Conservation (phyloP, 2,888 invertebrate species). For the Palloptera scutellata region DNA sequence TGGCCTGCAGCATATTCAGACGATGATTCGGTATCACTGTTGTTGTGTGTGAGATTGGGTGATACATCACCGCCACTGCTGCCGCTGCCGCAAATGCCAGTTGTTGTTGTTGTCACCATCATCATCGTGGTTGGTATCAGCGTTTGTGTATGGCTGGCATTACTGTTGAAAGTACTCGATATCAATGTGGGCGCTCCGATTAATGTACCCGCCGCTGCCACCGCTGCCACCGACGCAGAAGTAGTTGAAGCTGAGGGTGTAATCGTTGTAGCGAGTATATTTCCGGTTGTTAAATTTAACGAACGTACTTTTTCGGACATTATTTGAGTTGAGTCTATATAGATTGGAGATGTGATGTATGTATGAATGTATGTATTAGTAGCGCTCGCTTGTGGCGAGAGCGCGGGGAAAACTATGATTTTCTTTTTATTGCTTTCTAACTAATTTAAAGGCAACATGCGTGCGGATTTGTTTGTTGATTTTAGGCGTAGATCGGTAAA, state of each 20-base stretch:
- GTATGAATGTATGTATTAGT: too few species aligned
- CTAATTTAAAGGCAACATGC: background rate
- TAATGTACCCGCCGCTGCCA: constrained; percentile 36
- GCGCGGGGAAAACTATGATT: background rate
- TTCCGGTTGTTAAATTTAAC: constrained; percentile 36
- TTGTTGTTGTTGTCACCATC: constrained; percentile 37
- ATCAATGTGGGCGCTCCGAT: constrained; percentile 53
- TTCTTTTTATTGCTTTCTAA: background rate
- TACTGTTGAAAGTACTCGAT: constrained; percentile 49
- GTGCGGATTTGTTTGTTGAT: background rate
- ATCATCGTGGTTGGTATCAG: constrained; percentile 33
- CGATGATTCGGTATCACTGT: constrained; percentile 46
- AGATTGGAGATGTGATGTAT: constrained; percentile 11
- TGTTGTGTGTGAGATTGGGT: constrained; percentile 33
- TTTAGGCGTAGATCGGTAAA: too few species aligned
- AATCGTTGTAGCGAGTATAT: constrained; percentile 38
- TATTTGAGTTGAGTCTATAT: constrained; percentile 17
- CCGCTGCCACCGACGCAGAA: constrained; percentile 36
- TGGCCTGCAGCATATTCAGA: constrained; percentile 39
- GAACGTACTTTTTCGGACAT: constrained; percentile 60
- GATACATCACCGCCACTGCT: constrained; percentile 27
- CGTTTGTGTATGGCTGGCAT: constrained; percentile 22
- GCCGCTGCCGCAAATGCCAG: constrained; percentile 27
- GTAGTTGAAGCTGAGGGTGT: constrained; percentile 34
- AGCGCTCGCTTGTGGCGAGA: background rate